Evolutionary conservation across 1,140 invertebrate genomes (phyloP).

Genomic region (Brachionus rubens): DNA sequence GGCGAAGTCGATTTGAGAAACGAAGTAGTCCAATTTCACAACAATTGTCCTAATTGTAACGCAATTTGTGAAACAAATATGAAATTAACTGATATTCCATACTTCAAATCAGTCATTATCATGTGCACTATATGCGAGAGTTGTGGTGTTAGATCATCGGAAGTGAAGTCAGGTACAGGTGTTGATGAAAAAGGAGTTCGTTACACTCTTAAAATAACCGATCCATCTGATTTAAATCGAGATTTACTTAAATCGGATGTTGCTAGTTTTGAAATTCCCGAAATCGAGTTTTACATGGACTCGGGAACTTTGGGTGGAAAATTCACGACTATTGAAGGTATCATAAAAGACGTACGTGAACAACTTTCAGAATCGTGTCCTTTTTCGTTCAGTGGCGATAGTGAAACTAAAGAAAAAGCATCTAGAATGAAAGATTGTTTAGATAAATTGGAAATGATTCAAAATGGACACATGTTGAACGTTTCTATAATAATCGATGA

Average conservation of each 20-base stretch:
- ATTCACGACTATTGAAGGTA: constrained; percentile 89
- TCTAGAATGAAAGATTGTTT: not conserved
- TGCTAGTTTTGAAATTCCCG: constrained; percentile 79
- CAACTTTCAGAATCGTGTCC: constrained; percentile 49
- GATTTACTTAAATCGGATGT: constrained; percentile 96
- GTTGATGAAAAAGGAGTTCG: constrained; percentile 77
- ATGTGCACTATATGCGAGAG: constrained; percentile 91
- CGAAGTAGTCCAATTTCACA: constrained; percentile 65
- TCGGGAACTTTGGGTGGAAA: constrained; percentile 80
- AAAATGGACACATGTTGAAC: constrained; percentile 51
- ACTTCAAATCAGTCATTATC: constrained; percentile 92
- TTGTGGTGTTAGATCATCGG: constrained; percentile 86
- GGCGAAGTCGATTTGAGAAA: not conserved
- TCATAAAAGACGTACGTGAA: constrained; percentile 63
- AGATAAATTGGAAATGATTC: constrained; percentile 50
- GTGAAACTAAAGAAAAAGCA: constrained; percentile 53
- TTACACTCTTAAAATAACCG: constrained; percentile 73
- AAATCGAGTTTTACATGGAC: constrained; percentile 82
- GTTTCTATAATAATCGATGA: constrained; percentile 84
- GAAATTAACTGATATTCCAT: constrained; percentile 78
- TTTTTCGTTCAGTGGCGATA: constrained; percentile 59
- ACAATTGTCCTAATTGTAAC: constrained; percentile 83
- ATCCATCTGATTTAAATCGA: constrained; percentile 75
- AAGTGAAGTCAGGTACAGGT: constrained; percentile 86
- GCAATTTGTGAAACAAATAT: constrained; percentile 84